Evolutionary conservation across 2,888 invertebrate species (phyloP).

Genomic region (Mayetiola destructor): DNA sequence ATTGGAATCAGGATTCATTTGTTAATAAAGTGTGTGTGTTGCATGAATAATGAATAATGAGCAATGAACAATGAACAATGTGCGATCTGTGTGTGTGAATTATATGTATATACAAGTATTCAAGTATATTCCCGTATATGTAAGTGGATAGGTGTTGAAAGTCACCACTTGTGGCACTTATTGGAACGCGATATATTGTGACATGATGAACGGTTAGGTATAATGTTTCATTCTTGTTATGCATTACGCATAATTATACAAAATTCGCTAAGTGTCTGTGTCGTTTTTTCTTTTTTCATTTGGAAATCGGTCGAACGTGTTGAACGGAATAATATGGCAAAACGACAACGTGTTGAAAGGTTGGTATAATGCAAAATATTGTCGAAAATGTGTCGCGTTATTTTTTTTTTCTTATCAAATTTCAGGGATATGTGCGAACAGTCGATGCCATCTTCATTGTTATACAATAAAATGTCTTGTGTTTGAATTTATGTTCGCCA

Average conservation of each 20-base stretch:
- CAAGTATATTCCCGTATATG: too few relatives aligned
- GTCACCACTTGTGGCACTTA: too few relatives aligned
- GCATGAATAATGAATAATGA: background rate
- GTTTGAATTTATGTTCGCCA: too few relatives aligned
- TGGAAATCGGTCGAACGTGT: background rate
- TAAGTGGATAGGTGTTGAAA: too few relatives aligned
- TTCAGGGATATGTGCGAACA: too few relatives aligned
- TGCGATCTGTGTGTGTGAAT: background rate
- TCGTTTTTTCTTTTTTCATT: background rate
- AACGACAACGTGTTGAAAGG: too few relatives aligned
- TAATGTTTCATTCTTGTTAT: conserved; percentile 3
- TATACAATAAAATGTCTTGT: too few relatives aligned
- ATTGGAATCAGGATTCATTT: background rate
- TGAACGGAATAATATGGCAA: background rate
- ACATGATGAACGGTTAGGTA: background rate
- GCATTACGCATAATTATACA: background rate
- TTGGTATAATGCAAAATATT: too few relatives aligned
- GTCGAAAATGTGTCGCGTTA: too few relatives aligned
- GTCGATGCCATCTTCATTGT: too few relatives aligned
- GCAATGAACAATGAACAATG: background rate
- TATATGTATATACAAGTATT: background rate
- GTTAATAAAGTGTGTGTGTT: too few relatives aligned
- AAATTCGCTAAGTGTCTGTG: background rate
- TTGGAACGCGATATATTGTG: background rate
- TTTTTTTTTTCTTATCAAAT: too few relatives aligned